These are phyloP conservation scores for Otus sunia DNA, from an alignment of 2,113 vertebrate species.

Conservation along the genomic window DNA sequence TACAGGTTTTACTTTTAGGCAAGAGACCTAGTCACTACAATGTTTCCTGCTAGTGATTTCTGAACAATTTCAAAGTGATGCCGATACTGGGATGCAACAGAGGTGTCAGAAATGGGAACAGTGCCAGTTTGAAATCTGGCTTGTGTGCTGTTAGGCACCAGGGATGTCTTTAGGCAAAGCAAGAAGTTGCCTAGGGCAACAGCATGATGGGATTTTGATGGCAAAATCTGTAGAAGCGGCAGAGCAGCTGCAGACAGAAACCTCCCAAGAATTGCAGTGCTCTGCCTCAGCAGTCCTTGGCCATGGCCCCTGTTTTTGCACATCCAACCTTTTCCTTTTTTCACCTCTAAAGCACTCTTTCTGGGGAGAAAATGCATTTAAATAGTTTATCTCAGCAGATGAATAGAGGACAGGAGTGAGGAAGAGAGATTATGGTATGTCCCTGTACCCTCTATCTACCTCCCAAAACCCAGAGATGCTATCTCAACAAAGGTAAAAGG, in stretches of 20 bases:
- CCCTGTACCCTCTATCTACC: no score
- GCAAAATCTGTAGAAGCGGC: not conserved
- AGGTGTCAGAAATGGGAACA: not conserved
- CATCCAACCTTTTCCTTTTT: not conserved
- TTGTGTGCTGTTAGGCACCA: not conserved
- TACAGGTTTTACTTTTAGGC: not conserved
- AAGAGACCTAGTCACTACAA: not conserved
- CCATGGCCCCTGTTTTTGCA: not conserved
- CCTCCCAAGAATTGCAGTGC: not conserved
- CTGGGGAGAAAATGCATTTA: not conserved
- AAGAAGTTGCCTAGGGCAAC: slow-evolving; percentile 26
- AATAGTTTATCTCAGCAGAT: not conserved
- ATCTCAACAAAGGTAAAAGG: not conserved
- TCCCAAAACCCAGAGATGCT: not conserved
- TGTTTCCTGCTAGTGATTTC: not conserved
- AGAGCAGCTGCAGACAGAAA: not conserved
- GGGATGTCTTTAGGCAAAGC: slow-evolving; percentile 25
- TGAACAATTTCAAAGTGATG: not conserved
- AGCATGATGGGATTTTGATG: not conserved
- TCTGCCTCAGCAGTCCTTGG: not conserved
- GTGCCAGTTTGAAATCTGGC: not conserved
- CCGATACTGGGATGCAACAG: not conserved
- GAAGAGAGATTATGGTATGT: not conserved
- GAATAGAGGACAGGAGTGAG: not conserved
- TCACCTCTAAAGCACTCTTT: not conserved